Evolutionary conservation across 2,113 vertebrate genomes (phyloP).

Genomic region (Seriola rivoliana): DNA sequence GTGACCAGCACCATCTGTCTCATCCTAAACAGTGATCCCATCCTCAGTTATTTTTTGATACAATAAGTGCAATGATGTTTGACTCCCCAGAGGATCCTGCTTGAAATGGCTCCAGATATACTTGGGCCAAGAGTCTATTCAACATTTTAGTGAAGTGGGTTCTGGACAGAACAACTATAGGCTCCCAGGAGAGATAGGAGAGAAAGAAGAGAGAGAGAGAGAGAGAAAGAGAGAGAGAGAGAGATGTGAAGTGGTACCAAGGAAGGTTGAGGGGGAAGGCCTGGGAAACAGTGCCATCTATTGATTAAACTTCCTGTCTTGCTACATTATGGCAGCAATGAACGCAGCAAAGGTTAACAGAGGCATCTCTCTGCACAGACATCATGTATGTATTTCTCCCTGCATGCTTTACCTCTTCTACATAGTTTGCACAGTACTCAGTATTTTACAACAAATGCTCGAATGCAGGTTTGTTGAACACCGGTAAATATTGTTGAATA

Average conservation of each 20-base stretch:
- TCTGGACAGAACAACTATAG: slow-evolving; percentile 46
- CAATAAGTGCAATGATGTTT: slow-evolving; percentile 34
- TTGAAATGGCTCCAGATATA: slow-evolving; percentile 44
- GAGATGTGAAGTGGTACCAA: neutral
- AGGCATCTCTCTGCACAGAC: neutral
- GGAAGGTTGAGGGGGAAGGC: slow-evolving; percentile 7
- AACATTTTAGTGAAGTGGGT: slow-evolving; percentile 58
- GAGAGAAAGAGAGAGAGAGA: neutral
- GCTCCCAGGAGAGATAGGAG: slow-evolving; percentile 31
- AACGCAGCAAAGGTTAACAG: neutral
- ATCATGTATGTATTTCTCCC: neutral
- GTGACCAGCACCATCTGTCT: slow-evolving; percentile 23
- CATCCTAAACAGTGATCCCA: slow-evolving; percentile 9
- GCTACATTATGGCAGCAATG: slow-evolving; percentile 5
- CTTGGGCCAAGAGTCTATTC: slow-evolving; percentile 54
- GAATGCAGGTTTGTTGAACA: neutral
- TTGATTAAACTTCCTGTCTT: slow-evolving; percentile 34
- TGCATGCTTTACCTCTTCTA: neutral
- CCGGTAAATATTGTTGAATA: neutral
- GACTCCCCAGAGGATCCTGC: slow-evolving; percentile 18
- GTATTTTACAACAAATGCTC: neutral
- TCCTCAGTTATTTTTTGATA: slow-evolving; percentile 34
- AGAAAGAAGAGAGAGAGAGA: neutral
- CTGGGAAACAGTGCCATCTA: slow-evolving; percentile 83
- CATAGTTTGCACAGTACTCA: neutral